Conservation (phyloP, 2,113 vertebrate genomes). For the Cyprinodon tularosa region DNA sequence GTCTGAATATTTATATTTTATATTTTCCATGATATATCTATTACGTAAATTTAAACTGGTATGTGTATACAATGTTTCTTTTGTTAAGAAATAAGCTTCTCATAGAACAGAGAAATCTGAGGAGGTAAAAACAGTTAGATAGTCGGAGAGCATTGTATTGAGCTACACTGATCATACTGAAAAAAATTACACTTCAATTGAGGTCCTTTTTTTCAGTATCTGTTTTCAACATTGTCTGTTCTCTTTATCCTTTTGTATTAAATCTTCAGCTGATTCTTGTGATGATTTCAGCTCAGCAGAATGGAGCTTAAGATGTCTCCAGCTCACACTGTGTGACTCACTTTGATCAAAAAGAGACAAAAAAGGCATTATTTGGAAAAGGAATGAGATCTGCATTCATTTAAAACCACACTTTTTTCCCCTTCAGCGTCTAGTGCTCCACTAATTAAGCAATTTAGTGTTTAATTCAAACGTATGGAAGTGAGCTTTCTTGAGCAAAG, state of each 20-base stretch:
- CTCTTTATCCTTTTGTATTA: conserved; percentile 14
- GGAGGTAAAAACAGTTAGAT: neutral
- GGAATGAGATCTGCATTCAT: conserved; percentile 40
- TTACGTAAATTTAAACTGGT: neutral
- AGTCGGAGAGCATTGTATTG: neutral
- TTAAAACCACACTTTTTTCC: conserved; percentile 22
- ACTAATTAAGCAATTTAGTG: conserved; percentile 32
- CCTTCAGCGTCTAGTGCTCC: conserved; percentile 24
- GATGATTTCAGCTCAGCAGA: conserved; percentile 77
- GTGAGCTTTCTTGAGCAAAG: conserved; percentile 19
- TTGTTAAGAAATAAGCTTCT: neutral
- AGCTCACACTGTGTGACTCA: conserved; percentile 74
- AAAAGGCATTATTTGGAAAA: conserved; percentile 59
- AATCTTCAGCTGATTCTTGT: conserved; percentile 35
- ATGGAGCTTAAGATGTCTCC: conserved; percentile 77
- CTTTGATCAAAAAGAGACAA: conserved; percentile 58
- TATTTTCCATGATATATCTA: neutral
- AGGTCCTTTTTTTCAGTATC: conserved; percentile 11
- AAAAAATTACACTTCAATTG: conserved; percentile 8
- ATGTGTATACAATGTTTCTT: neutral
- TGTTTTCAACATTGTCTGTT: conserved; percentile 17
- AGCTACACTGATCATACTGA: neutral
- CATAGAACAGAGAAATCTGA: neutral
- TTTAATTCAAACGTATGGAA: conserved; percentile 42
- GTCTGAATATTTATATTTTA: neutral